Percentiles rank a stretch among this genome's conserved stretches.
These are phyloP conservation scores for Pygmarrhopalites habei DNA, from an alignment of 1,140 invertebrate species.

Conservation along the genomic window DNA sequence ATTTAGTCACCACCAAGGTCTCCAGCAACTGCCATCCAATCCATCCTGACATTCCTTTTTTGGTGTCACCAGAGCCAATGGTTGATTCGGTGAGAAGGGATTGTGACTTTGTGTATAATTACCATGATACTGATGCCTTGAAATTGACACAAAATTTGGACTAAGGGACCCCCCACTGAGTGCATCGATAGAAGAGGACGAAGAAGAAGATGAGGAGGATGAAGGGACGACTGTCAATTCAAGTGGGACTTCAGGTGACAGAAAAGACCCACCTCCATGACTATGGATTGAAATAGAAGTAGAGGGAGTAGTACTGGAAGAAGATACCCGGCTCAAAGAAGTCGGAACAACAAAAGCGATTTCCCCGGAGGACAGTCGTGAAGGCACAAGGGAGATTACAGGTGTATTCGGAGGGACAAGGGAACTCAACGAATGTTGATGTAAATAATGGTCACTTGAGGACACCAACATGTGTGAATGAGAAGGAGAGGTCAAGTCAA, in stretches of 20 bases:
- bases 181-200: no score
- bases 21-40: no score
- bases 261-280: conserved; percentile 16
- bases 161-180: conserved; percentile 30
- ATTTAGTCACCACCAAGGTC: no score
- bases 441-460: conserved; percentile 1
- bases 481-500: no score
- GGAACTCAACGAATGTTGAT: no score
- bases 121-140: conserved; percentile 4
- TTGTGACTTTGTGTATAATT: background rate
- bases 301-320: conserved; percentile 41
- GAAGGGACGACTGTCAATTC: conserved; percentile 28
- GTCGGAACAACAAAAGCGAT: conserved; percentile 54
- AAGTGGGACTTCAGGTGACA: conserved; percentile 31
- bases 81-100: background rate
- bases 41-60: no score
- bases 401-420: conserved; percentile 14
- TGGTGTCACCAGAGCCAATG: background rate
- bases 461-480: no score
- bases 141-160: conserved; percentile 17
- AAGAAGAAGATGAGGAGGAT: conserved; percentile 18
- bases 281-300: background rate
- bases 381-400: conserved; percentile 49
- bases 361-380: conserved; percentile 54
- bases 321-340: conserved; percentile 22